Conservation (phyloP, 2,113 vertebrate species). For the Gymnogyps californianus region DNA sequence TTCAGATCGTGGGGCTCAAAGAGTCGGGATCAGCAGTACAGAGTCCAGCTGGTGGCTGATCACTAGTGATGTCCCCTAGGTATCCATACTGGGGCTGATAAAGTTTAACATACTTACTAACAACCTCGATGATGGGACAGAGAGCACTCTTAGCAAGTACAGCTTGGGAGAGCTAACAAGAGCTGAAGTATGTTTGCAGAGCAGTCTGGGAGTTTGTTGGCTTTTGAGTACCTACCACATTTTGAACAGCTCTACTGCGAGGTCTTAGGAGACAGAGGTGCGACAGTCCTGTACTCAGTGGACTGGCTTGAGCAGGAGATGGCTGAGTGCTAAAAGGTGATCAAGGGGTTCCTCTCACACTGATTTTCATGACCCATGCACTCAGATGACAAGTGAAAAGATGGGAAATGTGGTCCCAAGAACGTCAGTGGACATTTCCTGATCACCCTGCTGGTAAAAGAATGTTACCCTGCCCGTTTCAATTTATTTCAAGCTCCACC, state of each 20-base stretch:
- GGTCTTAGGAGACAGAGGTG: neutral
- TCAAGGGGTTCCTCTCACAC: neutral
- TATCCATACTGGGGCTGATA: neutral
- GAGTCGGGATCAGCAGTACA: neutral
- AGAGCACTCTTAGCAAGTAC: neutral
- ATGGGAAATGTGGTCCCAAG: neutral
- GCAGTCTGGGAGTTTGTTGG: neutral
- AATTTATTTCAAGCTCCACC: neutral
- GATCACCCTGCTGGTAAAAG: neutral
- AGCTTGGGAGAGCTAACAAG: neutral
- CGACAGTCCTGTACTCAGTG: neutral
- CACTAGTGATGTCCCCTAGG: rapidly evolving
- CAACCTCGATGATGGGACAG: neutral
- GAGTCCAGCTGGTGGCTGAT: neutral
- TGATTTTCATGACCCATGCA: neutral
- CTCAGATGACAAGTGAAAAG: neutral
- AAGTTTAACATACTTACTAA: neutral
- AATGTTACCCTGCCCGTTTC: neutral
- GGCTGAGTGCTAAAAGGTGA: neutral
- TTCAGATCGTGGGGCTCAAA: neutral
- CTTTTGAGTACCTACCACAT: neutral
- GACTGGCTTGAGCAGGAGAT: neutral
- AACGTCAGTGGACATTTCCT: neutral
- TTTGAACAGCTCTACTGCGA: neutral
- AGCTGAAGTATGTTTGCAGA: neutral